These are phyloP conservation scores for Drosophila arizonae DNA, from an alignment of 1,140 invertebrate genomes.

Conservation along the genomic window DNA sequence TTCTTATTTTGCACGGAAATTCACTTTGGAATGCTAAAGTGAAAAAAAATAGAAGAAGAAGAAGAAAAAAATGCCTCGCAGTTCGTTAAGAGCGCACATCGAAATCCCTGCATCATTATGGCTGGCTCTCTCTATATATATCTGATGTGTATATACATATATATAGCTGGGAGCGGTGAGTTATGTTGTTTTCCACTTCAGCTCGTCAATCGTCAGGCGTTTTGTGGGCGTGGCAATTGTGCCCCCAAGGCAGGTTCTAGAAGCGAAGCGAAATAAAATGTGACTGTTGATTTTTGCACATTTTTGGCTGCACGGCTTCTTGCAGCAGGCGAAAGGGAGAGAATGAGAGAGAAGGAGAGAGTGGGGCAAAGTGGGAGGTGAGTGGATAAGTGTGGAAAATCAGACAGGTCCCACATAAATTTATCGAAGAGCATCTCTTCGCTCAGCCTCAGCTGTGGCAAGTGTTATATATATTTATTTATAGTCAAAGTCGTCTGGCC, in stretches of 20 bases:
- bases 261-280: conserved; percentile 57
- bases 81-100: conserved; percentile 16
- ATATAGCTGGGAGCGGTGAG: neutral
- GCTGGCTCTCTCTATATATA: conserved; percentile 9
- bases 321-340: neutral
- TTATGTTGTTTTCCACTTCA: conserved; percentile 19
- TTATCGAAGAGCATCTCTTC: conserved; percentile 54
- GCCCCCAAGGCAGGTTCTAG: conserved; percentile 31
- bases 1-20: neutral
- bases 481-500: conserved; percentile 58
- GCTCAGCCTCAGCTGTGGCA: conserved; percentile 37
- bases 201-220: conserved; percentile 29
- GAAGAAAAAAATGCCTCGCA: conserved; percentile 7
- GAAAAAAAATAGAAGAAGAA: neutral
- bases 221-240: conserved; percentile 10
- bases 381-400: conserved; percentile 5
- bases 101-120: conserved; percentile 46
- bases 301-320: conserved; percentile 38
- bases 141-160: neutral
- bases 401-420: conserved; percentile 72
- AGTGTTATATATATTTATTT: conserved; percentile 73
- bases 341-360: neutral
- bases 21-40: conserved; percentile 11
- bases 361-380: neutral
- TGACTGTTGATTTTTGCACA: conserved; percentile 68